Evolutionary conservation across 1,140 invertebrate species (phyloP).

Genomic region (Drosophila oshimai): DNA sequence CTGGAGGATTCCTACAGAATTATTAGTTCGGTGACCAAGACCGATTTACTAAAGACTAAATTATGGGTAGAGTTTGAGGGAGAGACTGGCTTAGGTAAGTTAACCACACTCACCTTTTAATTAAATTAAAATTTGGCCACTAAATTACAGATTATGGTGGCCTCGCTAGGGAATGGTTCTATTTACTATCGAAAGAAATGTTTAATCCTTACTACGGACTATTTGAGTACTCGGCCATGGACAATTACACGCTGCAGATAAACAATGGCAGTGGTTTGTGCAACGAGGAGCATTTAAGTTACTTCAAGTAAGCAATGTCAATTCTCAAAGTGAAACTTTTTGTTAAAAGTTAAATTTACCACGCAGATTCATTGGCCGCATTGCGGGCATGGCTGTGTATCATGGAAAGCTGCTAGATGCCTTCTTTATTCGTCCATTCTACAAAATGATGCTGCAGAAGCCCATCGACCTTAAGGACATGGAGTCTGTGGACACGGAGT

Average conservation of each 20-base stretch:
- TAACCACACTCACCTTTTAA: not conserved
- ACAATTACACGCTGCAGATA: constrained; percentile 99
- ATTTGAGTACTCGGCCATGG: constrained; percentile 99
- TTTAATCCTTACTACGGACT: constrained; percentile 99
- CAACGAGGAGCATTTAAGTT: constrained; percentile 98
- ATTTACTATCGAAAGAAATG: constrained; percentile 99
- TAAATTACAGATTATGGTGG: constrained; percentile 95
- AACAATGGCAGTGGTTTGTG: constrained; percentile 98
- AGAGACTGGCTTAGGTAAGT: constrained; percentile 89
- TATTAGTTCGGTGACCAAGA: constrained; percentile 91
- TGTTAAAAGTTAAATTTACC: not conserved
- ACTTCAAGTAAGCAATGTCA: constrained; percentile 90
- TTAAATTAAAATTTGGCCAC: too few species aligned
- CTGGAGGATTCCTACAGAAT: constrained; percentile 97
- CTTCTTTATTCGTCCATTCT: constrained; percentile 99
- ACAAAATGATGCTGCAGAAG: constrained; percentile 99
- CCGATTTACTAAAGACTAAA: constrained; percentile 97
- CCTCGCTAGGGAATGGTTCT: constrained; percentile 98
- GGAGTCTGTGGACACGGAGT: constrained; percentile 99
- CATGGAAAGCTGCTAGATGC: constrained; percentile 97
- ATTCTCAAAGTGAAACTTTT: not conserved
- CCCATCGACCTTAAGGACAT: constrained; percentile 97
- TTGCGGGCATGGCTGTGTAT: constrained; percentile 99
- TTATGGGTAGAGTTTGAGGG: constrained; percentile 99
- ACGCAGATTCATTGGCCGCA: constrained; percentile 93